Percentiles rank a stretch among this genome's conserved stretches.
These are phyloP conservation scores for Meda fulgida DNA, from an alignment of 2,797 vertebrate species.

Conservation along the genomic window DNA sequence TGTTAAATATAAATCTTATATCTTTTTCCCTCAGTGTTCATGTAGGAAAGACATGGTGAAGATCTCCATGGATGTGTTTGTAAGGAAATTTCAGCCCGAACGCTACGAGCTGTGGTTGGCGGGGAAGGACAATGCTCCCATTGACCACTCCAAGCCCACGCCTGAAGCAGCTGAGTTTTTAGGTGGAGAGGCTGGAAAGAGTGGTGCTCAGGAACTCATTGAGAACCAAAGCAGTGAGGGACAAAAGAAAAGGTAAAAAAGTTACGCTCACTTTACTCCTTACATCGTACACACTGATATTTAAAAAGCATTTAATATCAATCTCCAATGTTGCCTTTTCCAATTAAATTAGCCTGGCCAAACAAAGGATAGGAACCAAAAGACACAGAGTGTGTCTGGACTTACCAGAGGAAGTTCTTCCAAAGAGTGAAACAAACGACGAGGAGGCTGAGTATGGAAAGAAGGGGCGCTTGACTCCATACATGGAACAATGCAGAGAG, in stretches of 20 bases:
- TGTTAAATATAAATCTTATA: background rate
- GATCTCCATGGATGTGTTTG: conserved; percentile 99
- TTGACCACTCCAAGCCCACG: conserved; percentile 90
- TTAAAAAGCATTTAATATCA: background rate
- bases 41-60: conserved; percentile 99
- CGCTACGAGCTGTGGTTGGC: conserved; percentile 93
- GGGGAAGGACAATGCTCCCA: conserved; percentile 83
- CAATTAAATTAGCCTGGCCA: conserved; percentile 75
- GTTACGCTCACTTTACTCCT: background rate
- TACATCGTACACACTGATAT: background rate
- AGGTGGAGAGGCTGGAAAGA: conserved; percentile 66
- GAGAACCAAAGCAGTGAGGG: conserved; percentile 70
- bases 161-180: conserved; percentile 92
- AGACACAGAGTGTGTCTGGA: conserved; percentile 94
- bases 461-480: conserved; percentile 70
- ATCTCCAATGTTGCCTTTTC: background rate
- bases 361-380: conserved; percentile 95
- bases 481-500: conserved; percentile 66
- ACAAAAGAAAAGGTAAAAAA: conserved; percentile 75
- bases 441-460: conserved; percentile 72
- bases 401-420: conserved; percentile 89
- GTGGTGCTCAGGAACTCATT: conserved; percentile 47
- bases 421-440: conserved; percentile 79
- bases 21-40: conserved; percentile 81
- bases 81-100: conserved; percentile 93